Base-by-base conservation (phyloP, 2,797 vertebrate genomes). In the Saguinus oedipus region DNA sequence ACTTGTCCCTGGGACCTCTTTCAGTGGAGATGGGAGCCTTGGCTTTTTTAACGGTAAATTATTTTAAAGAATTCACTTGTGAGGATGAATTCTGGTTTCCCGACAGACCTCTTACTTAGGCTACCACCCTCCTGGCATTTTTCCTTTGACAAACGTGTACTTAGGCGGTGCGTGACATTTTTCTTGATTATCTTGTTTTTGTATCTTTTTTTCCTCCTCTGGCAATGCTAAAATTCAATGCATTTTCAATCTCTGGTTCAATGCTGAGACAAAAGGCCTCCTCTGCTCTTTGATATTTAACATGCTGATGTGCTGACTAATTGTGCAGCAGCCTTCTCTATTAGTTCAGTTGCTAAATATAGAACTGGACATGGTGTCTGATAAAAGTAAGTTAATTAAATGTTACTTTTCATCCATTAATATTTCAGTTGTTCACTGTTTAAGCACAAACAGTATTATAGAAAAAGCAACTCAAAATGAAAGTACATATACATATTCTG, bases 341-440 rank as follows among this genome's bases (percentile, higher is more conserved):
- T 97, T 96, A 96, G 87, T 96, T 94, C 84, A 36, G 36, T 90
- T 53, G 81, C 97, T 97, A 98, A 97, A 97, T 97, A 97, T 97
- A 97, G 90, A 81, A 68, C n/a, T 44, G 64, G 93, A 70, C 92
- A 85, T 53, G 87, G 93, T 82, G 88, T 94, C 90, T 96, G 97
- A 97, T 96, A 95, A 97, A 97, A 94, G 86, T 68, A 44, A 91
- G 68, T 95, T 96, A 97, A 97, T 96, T 96, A 96, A 97, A 90
- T 81, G 82, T 92, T 94, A 86, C 88, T 96, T 96, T 94, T 88
- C 92, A 95, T 53, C 84, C 80, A 88, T 96, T 96, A 94, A 70
- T 94, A 94, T 95, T 97, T 94, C 55, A 90, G n/a, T 96, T 74
- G 57, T 78, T 95, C 92, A 93, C 76, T 64, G 39, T 87, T 93